Evolutionary conservation across 2,797 vertebrate genomes (phyloP).

Genomic region (Phalloptychus januarius): DNA sequence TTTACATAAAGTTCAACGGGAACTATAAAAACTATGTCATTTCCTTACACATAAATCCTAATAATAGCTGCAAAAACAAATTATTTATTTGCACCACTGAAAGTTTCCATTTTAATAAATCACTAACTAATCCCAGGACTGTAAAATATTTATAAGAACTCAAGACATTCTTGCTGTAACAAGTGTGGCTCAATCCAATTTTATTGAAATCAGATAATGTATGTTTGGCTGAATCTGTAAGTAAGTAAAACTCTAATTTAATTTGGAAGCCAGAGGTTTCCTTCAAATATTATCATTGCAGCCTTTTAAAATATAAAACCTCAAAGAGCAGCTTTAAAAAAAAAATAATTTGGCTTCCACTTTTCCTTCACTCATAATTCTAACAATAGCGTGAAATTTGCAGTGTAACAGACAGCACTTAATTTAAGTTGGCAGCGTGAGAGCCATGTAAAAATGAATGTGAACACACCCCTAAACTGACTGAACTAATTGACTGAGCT

Average conservation of each 20-base stretch:
- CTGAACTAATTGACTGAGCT: constrained; percentile 53
- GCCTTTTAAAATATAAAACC: neutral
- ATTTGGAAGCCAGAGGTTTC: neutral
- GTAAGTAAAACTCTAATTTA: neutral
- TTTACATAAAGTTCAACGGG: neutral
- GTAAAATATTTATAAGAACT: neutral
- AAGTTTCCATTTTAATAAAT: neutral
- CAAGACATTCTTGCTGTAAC: neutral
- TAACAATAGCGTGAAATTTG: constrained; percentile 27
- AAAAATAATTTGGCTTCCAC: neutral
- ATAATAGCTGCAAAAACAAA: neutral
- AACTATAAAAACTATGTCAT: neutral
- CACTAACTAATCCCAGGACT: neutral
- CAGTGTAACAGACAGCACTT: constrained; percentile 33
- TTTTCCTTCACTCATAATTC: neutral
- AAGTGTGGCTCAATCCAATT: neutral
- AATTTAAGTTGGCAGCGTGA: constrained; percentile 54
- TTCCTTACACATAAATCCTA: neutral
- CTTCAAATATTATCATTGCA: neutral
- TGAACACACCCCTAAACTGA: constrained; percentile 50
- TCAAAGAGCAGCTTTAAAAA: neutral
- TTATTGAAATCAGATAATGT: neutral
- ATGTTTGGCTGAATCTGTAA: neutral
- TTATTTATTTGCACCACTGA: neutral
- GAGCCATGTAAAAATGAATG: constrained; percentile 57